phyloP scores from a whole-genome alignment of 1,140 invertebrate species.

The Orchestia grillus region DNA sequence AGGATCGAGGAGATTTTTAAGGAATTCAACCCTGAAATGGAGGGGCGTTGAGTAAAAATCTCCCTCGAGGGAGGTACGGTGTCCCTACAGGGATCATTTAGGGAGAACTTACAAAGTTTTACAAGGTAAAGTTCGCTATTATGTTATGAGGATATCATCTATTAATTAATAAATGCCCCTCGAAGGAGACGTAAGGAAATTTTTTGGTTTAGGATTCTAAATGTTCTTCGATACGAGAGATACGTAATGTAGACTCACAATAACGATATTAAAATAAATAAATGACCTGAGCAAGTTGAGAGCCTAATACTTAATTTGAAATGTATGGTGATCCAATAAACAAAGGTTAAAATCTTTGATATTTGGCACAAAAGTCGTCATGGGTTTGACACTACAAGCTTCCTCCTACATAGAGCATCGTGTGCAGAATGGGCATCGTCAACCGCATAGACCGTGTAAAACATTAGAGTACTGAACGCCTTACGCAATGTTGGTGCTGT shows the following conservation, averaged over 20 bases:
- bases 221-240: no score
- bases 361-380: no score
- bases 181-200: not conserved
- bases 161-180: not conserved
- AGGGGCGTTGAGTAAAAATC: not conserved
- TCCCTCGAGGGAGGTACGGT: not conserved
- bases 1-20: not conserved
- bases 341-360: no score
- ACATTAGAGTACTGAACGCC: no score
- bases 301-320: no score
- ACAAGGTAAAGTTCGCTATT: not conserved
- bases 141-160: not conserved
- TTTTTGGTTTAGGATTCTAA: not conserved
- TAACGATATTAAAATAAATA: not conserved
- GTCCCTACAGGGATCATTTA: not conserved
- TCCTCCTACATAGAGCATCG: no score
- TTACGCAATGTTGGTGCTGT: no score
- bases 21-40: slow-evolving; percentile 11
- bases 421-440: no score
- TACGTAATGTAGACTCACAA: not conserved
- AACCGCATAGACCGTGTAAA: no score
- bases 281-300: not conserved
- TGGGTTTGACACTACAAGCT: no score
- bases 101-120: not conserved
- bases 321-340: no score